Conservation (phyloP, 2,113 vertebrate genomes). For the Vombatus ursinus region DNA sequence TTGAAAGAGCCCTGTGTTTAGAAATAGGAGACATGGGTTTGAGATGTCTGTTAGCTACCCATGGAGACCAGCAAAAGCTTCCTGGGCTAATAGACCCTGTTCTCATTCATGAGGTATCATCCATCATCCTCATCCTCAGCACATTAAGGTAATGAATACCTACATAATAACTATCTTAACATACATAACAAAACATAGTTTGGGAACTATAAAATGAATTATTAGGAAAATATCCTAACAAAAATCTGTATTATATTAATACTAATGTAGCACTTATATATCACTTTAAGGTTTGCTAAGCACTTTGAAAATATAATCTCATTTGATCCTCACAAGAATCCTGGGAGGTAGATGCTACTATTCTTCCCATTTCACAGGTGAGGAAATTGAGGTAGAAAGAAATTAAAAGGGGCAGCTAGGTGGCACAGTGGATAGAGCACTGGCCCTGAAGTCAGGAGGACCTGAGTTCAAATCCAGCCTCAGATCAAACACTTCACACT, state of each 20-base stretch:
- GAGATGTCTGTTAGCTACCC: background rate
- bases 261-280: background rate
- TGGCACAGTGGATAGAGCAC: too few species aligned
- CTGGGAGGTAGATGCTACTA: background rate
- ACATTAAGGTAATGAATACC: background rate
- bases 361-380: background rate
- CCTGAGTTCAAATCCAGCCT: too few species aligned
- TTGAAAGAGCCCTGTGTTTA: background rate
- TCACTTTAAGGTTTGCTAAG: background rate
- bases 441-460: too few species aligned
- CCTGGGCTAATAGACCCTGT: background rate
- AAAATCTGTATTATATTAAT: background rate
- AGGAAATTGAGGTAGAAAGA: background rate
- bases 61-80: background rate
- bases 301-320: background rate
- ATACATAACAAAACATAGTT: background rate
- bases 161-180: background rate
- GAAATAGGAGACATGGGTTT: background rate
- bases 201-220: background rate
- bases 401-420: too few species aligned
- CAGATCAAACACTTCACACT: too few species aligned
- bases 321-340: background rate
- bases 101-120: background rate
- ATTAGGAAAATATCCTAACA: background rate
- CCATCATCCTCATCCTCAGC: background rate